phyloP scores from a whole-genome alignment of 1,140 invertebrate species.

The Portunus trituberculatus region DNA sequence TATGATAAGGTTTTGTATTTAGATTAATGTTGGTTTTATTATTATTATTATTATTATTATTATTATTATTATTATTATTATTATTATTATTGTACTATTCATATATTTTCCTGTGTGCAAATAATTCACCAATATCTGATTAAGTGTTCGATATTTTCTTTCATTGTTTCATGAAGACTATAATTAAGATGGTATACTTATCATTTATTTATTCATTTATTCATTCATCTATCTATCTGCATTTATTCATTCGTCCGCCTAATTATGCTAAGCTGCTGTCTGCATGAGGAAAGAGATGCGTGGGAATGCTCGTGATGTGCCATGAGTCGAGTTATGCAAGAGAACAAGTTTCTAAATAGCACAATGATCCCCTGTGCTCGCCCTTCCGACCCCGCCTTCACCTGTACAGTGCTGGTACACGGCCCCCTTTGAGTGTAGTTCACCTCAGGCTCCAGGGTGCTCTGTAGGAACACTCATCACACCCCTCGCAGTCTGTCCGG shows the following conservation, averaged over 20 bases:
- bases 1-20: background rate
- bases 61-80: slow-evolving; percentile 24
- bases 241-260: too few relatives aligned
- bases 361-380: background rate
- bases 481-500: background rate
- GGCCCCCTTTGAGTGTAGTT: background rate
- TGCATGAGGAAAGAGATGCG: background rate
- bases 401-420: background rate
- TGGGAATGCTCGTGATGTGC: background rate
- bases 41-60: slow-evolving; percentile 26
- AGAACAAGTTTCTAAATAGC: background rate
- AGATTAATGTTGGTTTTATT: background rate
- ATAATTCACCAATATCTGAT: too few relatives aligned
- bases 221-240: too few relatives aligned
- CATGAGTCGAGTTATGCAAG: background rate
- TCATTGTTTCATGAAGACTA: too few relatives aligned
- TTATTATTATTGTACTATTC: too few relatives aligned
- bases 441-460: background rate
- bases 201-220: too few relatives aligned
- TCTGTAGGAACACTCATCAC: background rate
- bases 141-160: too few relatives aligned
- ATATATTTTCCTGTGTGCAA: too few relatives aligned
- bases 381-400: too few relatives aligned
- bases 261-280: too few relatives aligned
- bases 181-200: too few relatives aligned